Evolutionary conservation across 2,888 invertebrate species (phyloP), one percentile per base, ranked within the genome.

Genomic region (Meteorus cinctellus): DNA sequence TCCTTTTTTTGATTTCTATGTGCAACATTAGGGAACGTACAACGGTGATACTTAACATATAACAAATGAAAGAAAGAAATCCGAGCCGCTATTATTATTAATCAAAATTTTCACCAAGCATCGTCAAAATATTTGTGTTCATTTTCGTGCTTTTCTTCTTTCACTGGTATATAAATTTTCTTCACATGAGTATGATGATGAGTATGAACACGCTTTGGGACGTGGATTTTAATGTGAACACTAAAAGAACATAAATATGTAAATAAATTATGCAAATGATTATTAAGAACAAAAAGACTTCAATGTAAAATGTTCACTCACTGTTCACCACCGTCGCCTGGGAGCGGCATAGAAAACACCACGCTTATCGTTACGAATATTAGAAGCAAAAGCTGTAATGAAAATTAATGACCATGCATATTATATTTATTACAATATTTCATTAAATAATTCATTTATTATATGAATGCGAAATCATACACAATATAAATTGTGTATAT

Each of bases 161-260:
- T 84, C 48, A 84, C 84, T 5, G 87, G 87, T 68, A 86, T 80
- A 76, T 82, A 86, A 68, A 88, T 84, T 74, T 88, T 89, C 77
- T 87, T 87, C 45, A 86, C 83, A 14, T 84, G 84, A 31, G 87
- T 88, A 67, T 87, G 88, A 66, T 85, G 84, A 72, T 87, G 87
- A 10, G 85, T 86, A 75, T 88, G 87, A 68, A 85, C 84, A 27
- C 81, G 82, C 68, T 85, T 83, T 6, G 88, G 88, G 16, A 87
- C 86, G 51, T 86, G 87, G 27, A 89, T 87, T 74, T 85, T 82
- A 51, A 88, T 81, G 73, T 87, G 88, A 1, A 86, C 85, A 79
- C 88, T 89, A 80, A 29, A 85, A 86, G 36, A 12, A 31, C 4
- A 76, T 45, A 1, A 24, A 24, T 19, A 60, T 14, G 14, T 24